phyloP scores from a whole-genome alignment of 2,797 vertebrate genomes.

The Poecilia velifera region DNA sequence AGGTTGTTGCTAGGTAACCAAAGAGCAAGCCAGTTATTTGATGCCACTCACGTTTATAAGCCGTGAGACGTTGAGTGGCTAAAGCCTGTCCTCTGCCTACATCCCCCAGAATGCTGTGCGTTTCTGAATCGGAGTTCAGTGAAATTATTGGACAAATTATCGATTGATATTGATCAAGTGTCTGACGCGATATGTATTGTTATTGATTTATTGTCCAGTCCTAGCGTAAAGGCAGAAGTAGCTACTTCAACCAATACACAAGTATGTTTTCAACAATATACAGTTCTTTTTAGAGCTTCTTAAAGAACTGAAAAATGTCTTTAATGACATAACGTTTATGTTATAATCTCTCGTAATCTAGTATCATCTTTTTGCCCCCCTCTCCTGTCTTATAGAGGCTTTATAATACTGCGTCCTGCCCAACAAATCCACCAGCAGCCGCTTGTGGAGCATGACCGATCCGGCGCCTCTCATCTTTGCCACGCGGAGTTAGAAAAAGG shows the following conservation, averaged over 20 bases:
- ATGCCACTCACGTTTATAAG: too few species aligned
- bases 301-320: background rate
- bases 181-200: too few species aligned
- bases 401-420: background rate
- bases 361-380: background rate
- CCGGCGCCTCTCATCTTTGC: background rate
- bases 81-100: too few species aligned
- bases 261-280: background rate
- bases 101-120: too few species aligned
- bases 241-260: background rate
- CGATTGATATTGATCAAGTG: too few species aligned
- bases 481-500: background rate
- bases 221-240: background rate
- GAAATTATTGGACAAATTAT: too few species aligned
- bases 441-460: background rate
- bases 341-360: background rate
- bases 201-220: too few species aligned
- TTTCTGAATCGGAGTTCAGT: too few species aligned
- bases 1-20: too few species aligned
- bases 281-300: background rate
- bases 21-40: too few species aligned
- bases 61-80: too few species aligned
- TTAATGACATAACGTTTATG: background rate
- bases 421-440: background rate
- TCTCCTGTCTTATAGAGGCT: background rate